Percentiles rank a stretch among this genome's conserved stretches.
Conservation (phyloP, 2,113 vertebrate genomes). For the Mobula birostris region DNA sequence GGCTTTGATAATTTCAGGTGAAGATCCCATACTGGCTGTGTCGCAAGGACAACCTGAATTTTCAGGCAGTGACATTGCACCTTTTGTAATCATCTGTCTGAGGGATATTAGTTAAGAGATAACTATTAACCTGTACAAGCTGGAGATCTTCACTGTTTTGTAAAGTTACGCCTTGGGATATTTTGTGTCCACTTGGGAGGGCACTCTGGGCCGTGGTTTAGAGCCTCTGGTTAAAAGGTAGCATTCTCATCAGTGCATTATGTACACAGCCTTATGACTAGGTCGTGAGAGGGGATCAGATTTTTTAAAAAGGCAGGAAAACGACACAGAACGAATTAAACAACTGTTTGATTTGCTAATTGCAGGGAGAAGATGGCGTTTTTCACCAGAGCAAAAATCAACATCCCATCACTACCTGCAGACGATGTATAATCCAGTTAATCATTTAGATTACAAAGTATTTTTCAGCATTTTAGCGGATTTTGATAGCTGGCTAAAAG, state of each 20-base stretch:
- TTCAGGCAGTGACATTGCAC: not conserved
- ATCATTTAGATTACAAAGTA: conserved; percentile 41
- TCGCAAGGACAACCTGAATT: not conserved
- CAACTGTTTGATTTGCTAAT: not conserved
- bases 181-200: not conserved
- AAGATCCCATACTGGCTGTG: not conserved
- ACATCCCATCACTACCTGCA: conserved; percentile 66
- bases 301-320: not conserved
- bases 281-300: not conserved
- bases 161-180: not conserved
- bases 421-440: conserved; percentile 64
- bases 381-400: conserved; percentile 73
- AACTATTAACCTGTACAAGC: not conserved
- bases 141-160: not conserved
- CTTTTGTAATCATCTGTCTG: not conserved
- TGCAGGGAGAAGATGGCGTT: conserved; percentile 76
- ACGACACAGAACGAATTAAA: not conserved
- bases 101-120: not conserved
- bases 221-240: not conserved
- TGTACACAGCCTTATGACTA: not conserved
- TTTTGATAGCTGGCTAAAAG: conserved; percentile 49
- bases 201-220: not conserved
- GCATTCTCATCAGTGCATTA: not conserved
- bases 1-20: not conserved
- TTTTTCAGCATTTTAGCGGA: conserved; percentile 50